These are phyloP conservation scores for Calephelis perditalis DNA, from an alignment of 2,888 invertebrate genomes.

Conservation along the genomic window DNA sequence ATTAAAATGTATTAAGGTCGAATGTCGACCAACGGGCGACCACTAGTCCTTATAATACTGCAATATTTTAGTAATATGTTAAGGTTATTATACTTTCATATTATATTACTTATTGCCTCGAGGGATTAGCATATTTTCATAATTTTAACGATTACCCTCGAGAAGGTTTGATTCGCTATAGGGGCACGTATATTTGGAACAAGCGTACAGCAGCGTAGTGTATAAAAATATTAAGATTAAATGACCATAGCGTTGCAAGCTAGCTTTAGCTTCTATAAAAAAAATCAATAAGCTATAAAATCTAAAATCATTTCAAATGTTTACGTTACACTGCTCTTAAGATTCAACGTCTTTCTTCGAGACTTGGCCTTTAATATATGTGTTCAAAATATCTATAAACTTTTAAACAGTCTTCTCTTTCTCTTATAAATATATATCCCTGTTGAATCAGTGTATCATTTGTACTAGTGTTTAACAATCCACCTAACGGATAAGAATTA, in stretches of 20 bases:
- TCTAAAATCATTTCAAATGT: conserved; percentile 49
- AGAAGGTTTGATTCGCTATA: no score
- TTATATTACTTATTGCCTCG: no score
- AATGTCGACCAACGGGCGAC: no score
- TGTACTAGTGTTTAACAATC: conserved; percentile 68
- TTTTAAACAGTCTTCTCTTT: conserved; percentile 74
- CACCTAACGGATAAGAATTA: conserved; percentile 49
- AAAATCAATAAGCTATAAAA: conserved; percentile 1
- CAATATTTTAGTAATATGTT: no score
- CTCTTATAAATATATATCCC: conserved; percentile 70
- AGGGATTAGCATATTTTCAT: no score
- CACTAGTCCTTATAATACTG: no score
- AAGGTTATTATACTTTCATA: no score
- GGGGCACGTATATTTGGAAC: no score
- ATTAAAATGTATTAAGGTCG: no score
- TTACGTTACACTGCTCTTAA: conserved; percentile 60
- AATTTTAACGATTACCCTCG: no score
- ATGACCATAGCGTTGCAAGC: conserved; percentile 3
- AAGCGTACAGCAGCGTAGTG: background rate
- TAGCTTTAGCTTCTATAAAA: conserved; percentile 9
- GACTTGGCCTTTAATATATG: conserved; percentile 44
- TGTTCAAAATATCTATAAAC: conserved; percentile 67
- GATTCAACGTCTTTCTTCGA: conserved; percentile 44
- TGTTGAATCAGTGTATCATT: conserved; percentile 68
- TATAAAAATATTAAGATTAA: background rate